These are phyloP conservation scores for Podocnemis expansa DNA, from an alignment of 2,113 vertebrate species.

Conservation along the genomic window DNA sequence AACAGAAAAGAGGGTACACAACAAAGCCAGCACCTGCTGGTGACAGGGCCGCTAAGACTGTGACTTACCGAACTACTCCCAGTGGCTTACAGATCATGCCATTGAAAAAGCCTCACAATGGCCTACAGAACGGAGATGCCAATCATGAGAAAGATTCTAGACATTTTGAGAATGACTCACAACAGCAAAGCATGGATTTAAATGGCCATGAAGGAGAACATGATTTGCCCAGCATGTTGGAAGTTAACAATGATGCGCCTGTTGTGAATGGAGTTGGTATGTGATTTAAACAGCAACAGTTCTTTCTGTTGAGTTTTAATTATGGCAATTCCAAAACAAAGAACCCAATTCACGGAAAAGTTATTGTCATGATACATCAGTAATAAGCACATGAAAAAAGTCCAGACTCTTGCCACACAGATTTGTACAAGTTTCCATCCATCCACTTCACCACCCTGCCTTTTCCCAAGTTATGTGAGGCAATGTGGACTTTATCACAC, in stretches of 20 bases:
- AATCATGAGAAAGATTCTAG: constrained; percentile 78
- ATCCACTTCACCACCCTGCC: neutral
- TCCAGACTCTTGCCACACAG: neutral
- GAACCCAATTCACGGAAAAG: neutral
- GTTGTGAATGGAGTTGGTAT: constrained; percentile 87
- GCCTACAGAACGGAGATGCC: constrained; percentile 88
- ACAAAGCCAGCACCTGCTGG: constrained; percentile 79
- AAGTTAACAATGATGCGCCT: constrained; percentile 75
- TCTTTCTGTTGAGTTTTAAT: neutral
- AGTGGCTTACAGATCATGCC: constrained; percentile 89
- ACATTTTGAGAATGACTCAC: constrained; percentile 85
- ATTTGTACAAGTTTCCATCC: neutral
- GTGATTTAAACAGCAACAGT: constrained; percentile 62
- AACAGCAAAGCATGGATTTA: constrained; percentile 80
- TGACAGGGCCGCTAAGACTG: constrained; percentile 87
- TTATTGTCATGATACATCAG: neutral
- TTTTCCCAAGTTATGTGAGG: accelerated
- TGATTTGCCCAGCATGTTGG: constrained; percentile 76
- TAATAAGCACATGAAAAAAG: neutral
- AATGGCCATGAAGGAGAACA: constrained; percentile 78
- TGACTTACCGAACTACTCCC: constrained; percentile 87
- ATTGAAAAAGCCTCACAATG: constrained; percentile 85
- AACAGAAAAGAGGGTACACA: constrained; percentile 81
- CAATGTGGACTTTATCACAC: neutral
- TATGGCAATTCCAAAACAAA: neutral